Evolutionary conservation across 2,797 vertebrate genomes (phyloP).

Genomic region (Phataginus tricuspis): DNA sequence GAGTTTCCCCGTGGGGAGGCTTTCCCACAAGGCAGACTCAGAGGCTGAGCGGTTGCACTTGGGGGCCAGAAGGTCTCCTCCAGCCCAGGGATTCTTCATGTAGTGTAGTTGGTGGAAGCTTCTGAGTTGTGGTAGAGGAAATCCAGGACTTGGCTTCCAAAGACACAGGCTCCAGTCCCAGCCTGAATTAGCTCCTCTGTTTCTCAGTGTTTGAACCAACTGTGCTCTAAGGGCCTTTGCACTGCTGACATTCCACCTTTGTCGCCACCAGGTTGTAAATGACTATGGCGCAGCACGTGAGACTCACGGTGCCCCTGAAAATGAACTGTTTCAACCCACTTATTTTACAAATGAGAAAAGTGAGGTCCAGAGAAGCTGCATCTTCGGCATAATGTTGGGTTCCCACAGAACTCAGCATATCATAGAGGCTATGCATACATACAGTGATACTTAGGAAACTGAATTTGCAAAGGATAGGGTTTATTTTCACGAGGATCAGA

Average conservation of each 20-base stretch:
- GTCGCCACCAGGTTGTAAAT: background rate
- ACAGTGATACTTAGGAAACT: background rate
- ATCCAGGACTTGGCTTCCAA: accelerated
- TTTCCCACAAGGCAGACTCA: background rate
- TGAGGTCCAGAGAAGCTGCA: background rate
- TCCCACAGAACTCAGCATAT: background rate
- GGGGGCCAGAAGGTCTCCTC: background rate
- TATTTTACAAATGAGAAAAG: background rate
- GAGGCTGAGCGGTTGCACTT: background rate
- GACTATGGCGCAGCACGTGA: background rate
- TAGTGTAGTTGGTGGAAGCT: background rate
- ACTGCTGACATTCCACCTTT: background rate
- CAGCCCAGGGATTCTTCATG: background rate
- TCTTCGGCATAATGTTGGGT: background rate
- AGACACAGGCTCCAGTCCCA: background rate
- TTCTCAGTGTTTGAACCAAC: background rate
- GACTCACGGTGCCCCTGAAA: background rate
- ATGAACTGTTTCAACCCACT: background rate
- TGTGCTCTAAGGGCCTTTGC: background rate
- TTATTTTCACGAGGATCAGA: background rate
- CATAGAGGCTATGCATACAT: background rate
- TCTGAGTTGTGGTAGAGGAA: background rate
- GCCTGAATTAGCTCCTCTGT: background rate
- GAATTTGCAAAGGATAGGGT: background rate
- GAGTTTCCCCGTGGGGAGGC: background rate